These are phyloP conservation scores for Deroplatys truncata DNA, from an alignment of 2,888 invertebrate species.

Conservation along the genomic window DNA sequence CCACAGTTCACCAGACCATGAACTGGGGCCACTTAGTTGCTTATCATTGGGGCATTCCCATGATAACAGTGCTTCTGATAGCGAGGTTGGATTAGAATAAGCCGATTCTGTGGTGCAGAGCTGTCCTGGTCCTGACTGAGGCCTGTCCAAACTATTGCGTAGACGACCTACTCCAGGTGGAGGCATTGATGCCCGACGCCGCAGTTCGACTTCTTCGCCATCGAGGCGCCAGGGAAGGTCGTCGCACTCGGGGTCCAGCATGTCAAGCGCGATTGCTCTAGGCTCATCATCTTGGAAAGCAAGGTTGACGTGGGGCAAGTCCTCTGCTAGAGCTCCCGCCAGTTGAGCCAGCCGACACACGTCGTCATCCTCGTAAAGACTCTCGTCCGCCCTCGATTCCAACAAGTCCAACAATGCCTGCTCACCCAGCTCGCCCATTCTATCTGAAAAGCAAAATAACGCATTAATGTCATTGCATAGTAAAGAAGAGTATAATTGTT, in stretches of 20 bases:
- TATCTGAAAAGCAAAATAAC: neutral
- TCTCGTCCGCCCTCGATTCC: neutral
- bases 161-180: neutral
- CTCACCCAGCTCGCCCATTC: neutral
- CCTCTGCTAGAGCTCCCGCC: neutral
- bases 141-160: conserved; percentile 7
- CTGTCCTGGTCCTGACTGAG: conserved; percentile 1
- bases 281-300: conserved; percentile 16
- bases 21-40: neutral
- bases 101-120: conserved; percentile 5
- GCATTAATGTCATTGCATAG: too few species aligned
- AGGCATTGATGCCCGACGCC: neutral
- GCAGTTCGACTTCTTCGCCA: neutral
- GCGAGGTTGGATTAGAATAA: neutral
- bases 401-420: neutral
- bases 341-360: neutral
- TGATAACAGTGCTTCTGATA: neutral
- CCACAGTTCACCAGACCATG: neutral
- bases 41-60: neutral
- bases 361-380: neutral
- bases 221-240: conserved; percentile 1
- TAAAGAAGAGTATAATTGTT: too few species aligned
- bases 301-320: conserved; percentile 7
- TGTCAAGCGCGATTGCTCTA: neutral
- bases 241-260: conserved; percentile 13